Evolutionary conservation across 1,140 invertebrate species (phyloP).

Genomic region (Leptestheria dahalacensis): DNA sequence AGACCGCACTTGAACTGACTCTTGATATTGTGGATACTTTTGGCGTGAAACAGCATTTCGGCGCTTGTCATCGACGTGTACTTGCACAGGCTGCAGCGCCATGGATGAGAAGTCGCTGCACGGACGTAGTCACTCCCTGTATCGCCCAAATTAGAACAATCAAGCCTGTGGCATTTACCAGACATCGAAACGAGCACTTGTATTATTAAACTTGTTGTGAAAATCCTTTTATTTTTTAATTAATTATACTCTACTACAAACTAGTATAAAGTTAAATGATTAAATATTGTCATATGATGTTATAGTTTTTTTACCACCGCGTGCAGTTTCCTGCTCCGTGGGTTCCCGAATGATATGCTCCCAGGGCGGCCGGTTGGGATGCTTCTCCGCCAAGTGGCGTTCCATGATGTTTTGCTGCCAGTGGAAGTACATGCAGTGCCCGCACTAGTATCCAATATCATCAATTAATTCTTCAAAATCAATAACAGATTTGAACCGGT

Average conservation of each 20-base stretch:
- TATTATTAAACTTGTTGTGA: too few relatives aligned
- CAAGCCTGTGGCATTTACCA: too few relatives aligned
- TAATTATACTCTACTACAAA: too few relatives aligned
- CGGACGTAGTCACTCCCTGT: too few relatives aligned
- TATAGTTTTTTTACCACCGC: constrained; percentile 11
- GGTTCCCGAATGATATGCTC: constrained; percentile 39
- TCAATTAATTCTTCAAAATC: too few relatives aligned
- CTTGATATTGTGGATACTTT: constrained; percentile 39
- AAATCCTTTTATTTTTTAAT: too few relatives aligned
- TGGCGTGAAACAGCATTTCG: constrained; percentile 40
- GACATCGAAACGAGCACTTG: too few relatives aligned
- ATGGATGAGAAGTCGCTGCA: constrained; percentile 26
- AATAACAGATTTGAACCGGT: too few relatives aligned
- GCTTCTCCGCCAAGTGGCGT: constrained; percentile 44
- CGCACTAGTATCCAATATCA: not conserved
- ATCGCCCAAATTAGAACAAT: too few relatives aligned
- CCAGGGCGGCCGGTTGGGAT: constrained; percentile 35
- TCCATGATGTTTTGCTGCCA: constrained; percentile 39
- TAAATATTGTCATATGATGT: too few relatives aligned
- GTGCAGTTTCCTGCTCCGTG: not conserved
- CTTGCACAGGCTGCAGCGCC: constrained; percentile 51
- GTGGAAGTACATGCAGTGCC: constrained; percentile 25
- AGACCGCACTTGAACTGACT: constrained; percentile 47
- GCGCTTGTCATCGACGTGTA: constrained; percentile 40
- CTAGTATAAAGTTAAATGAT: too few relatives aligned